These are phyloP conservation scores for Nymphalis c-album DNA, from an alignment of 2,888 invertebrate genomes.

Conservation along the genomic window DNA sequence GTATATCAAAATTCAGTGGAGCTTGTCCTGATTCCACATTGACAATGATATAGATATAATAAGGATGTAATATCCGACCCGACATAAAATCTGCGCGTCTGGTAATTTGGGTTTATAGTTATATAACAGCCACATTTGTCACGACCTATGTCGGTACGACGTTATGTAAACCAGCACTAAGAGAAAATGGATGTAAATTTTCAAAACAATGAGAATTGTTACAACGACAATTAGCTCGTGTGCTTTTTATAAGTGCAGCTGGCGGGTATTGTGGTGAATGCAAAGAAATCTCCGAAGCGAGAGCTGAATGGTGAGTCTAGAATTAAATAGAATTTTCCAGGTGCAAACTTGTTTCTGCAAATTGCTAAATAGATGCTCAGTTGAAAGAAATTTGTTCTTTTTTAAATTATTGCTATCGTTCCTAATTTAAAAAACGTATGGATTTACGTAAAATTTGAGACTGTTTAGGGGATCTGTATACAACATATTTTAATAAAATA, in stretches of 20 bases:
- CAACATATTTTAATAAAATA: no score
- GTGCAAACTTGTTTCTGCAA: neutral
- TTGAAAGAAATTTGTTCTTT: neutral
- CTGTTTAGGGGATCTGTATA: no score
- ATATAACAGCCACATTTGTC: no score
- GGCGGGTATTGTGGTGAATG: slow-evolving; percentile 10
- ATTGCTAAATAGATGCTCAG: neutral
- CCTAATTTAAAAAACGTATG: no score
- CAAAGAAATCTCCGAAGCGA: slow-evolving; percentile 12
- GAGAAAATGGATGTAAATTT: slow-evolving; percentile 35
- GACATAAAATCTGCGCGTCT: no score
- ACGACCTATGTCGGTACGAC: neutral
- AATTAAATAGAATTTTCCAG: slow-evolving; percentile 8
- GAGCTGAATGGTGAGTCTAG: slow-evolving; percentile 11
- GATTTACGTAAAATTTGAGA: no score
- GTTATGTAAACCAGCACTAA: slow-evolving; percentile 21
- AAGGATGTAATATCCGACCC: no score
- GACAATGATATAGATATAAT: no score
- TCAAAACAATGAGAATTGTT: slow-evolving; percentile 53
- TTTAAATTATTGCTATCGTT: neutral
- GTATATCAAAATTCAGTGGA: no score
- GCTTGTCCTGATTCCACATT: no score
- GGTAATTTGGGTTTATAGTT: no score
- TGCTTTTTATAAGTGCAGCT: slow-evolving; percentile 34
- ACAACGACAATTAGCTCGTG: slow-evolving; percentile 22